Percentiles rank a stretch among this genome's conserved stretches.
Evolutionary conservation across 35 echinoderm and acorn worm genomes (phyloP).

Genomic region (Heliocidaris tuberculata): DNA sequence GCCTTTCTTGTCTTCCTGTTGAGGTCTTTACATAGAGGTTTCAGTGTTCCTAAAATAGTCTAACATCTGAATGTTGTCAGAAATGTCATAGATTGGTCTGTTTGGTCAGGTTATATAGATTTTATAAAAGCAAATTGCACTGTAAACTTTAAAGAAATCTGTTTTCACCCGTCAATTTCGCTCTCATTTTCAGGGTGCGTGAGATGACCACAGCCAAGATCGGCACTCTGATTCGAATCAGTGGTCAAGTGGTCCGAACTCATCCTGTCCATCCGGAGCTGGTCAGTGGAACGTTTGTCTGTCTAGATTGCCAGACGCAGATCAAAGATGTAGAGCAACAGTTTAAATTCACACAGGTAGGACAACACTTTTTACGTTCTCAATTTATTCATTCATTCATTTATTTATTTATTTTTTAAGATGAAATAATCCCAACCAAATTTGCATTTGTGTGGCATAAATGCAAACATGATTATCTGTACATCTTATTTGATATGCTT

Average conservation of each 20-base stretch:
- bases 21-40: too few relatives aligned
- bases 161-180: background rate
- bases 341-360: constrained; percentile 98
- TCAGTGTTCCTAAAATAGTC: too few relatives aligned
- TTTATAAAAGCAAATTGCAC: too few relatives aligned
- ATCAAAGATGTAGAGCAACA: constrained; percentile 99
- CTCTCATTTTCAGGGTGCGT: constrained; percentile 68
- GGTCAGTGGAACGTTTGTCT: constrained; percentile 90
- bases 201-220: constrained; percentile 96
- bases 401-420: too few relatives aligned
- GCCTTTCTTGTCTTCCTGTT: too few relatives aligned
- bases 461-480: too few relatives aligned
- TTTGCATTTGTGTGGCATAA: too few relatives aligned
- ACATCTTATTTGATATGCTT: too few relatives aligned
- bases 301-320: constrained; percentile 91
- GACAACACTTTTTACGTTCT: background rate
- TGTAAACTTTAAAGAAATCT: background rate
- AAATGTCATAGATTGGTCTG: too few relatives aligned
- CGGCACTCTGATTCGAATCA: constrained; percentile 89
- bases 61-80: too few relatives aligned
- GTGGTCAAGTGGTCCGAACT: constrained; percentile 95
- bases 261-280: constrained; percentile 96
- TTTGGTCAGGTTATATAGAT: too few relatives aligned
- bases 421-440: too few relatives aligned
- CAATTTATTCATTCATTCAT: background rate